Evolutionary conservation across 2,888 invertebrate genomes (phyloP).

Genomic region (Rhingia rostrata): DNA sequence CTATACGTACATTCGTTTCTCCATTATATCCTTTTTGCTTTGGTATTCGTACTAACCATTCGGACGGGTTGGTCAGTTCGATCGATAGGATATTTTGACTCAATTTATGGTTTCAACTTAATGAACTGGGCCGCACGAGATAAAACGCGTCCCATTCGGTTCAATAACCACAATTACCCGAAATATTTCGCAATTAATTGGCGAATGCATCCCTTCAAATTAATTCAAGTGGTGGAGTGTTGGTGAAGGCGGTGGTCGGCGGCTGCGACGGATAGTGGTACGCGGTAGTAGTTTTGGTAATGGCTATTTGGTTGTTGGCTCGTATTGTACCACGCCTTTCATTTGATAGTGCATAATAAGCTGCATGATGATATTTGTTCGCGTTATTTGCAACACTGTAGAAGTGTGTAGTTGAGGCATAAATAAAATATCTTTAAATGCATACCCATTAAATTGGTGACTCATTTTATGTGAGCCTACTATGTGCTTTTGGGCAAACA

Average conservation of each 20-base stretch:
- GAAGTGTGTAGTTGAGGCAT: too few species aligned
- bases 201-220: conserved; percentile 33
- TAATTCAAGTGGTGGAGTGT: conserved; percentile 52
- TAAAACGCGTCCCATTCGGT: conserved; percentile 25
- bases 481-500: too few species aligned
- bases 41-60: conserved; percentile 8
- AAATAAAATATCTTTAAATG: too few species aligned
- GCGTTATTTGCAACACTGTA: too few species aligned
- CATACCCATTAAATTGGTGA: too few species aligned
- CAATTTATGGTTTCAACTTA: conserved; percentile 71
- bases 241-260: neutral
- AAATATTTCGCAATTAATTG: conserved; percentile 72
- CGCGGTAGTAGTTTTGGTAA: too few species aligned
- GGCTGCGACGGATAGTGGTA: neutral
- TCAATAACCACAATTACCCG: conserved; percentile 43
- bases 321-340: too few species aligned
- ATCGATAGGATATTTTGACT: conserved; percentile 70
- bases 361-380: too few species aligned
- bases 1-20: neutral
- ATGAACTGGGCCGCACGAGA: conserved; percentile 58
- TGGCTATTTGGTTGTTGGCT: too few species aligned
- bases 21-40: conserved; percentile 41
- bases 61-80: conserved; percentile 38
- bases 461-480: too few species aligned
- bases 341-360: too few species aligned